A percentile compares a stretch with the other conserved stretches of the same genome.
Conservation (phyloP, 2,113 vertebrate genomes). For the Alligator mississippiensis region DNA sequence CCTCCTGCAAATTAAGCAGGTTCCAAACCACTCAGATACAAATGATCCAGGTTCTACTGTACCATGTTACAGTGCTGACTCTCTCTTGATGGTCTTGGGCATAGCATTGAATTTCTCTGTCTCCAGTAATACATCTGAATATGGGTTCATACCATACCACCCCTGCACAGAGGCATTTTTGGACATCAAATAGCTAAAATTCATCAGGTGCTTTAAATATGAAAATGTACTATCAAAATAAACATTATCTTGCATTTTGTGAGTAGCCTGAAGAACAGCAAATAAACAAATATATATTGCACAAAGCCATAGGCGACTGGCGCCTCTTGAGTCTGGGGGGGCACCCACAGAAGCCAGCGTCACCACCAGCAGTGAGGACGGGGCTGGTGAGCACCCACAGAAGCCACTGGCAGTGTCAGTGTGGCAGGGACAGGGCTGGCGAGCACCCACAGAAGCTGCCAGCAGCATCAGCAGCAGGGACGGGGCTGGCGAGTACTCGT, state of each 20-base stretch:
- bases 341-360: too few relatives aligned
- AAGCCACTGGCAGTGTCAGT: too few relatives aligned
- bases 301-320: background rate
- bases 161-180: background rate
- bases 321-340: too few relatives aligned
- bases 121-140: background rate
- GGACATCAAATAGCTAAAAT: background rate
- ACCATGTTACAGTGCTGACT: background rate
- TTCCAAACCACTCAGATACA: too few relatives aligned
- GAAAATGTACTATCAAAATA: background rate
- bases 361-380: too few relatives aligned
- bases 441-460: too few relatives aligned
- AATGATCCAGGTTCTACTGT: background rate
- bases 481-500: too few relatives aligned
- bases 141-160: background rate
- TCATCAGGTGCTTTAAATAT: background rate
- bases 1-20: too few relatives aligned
- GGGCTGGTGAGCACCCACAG: too few relatives aligned
- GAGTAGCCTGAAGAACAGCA: background rate
- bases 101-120: background rate
- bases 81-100: background rate
- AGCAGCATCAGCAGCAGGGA: too few relatives aligned
- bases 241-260: background rate
- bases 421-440: too few relatives aligned
- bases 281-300: background rate